Base-by-base conservation (phyloP, 2,888 invertebrate genomes). In the Plusia festucae region DNA sequence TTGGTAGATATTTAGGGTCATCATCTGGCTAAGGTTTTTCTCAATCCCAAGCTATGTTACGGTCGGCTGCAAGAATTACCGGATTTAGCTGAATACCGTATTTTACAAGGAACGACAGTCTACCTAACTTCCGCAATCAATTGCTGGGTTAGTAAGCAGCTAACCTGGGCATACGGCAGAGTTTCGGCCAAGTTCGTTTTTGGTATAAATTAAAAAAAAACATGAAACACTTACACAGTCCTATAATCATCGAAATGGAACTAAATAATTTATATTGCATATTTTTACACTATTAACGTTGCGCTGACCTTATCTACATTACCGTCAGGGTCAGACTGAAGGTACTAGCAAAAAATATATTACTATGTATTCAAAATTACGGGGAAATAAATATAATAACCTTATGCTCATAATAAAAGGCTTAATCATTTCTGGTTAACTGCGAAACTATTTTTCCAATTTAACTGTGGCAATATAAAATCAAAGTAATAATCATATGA, bases 261-360 rank as follows among this genome's bases (percentile, higher is more conserved):
- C 54, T 62, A 53, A 73, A 65, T 56, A 53, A 51, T 34, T 51
- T 67, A 22, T 16, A 61, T 63, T 70, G 54, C 59, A 60, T 58
- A 67, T 57, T 68, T 70, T 60, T 65, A 58, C 49, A 69, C 46
- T 53, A 60, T 63, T 67, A 70, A 62, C 61, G 63, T 44, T 68
- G 67, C 13, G n/a, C 56, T 73, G 81, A 63, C 79, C 79, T 79
- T 46, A 49, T 15, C 44, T 40, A 64, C 20, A 6, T 22, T 44
- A 27, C 24, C 54, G 62, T 66, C 81, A 66, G 51, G 76, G 73
- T 58, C 68, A 51, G 1, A 8, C 24, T 46, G 67, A 63, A 78
- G 76, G 76, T 73, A 73, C 60, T 30, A 60, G 68, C 30, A 56
- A 76, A 70, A 65, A 81, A 57, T 63, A 51, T 59, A 49, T 49